Conservation (phyloP, 1,140 invertebrate species). For the Sinonovacula constricta region DNA sequence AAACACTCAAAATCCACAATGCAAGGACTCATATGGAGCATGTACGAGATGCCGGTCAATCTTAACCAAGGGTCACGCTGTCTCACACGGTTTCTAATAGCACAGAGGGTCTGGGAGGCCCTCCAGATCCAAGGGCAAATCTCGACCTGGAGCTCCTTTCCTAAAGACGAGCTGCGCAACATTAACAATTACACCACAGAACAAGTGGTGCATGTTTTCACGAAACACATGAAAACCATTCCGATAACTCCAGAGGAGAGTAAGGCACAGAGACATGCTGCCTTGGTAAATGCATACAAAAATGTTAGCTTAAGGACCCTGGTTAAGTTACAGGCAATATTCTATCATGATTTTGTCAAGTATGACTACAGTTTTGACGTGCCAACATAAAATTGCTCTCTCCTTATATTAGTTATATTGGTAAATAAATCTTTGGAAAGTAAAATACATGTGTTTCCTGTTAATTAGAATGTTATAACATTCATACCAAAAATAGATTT, state of each 20-base stretch:
- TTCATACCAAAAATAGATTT: too few species aligned
- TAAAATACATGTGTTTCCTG: too few species aligned
- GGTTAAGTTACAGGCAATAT: constrained; percentile 14
- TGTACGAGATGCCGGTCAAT: too few species aligned
- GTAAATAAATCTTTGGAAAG: too few species aligned
- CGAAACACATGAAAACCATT: background rate
- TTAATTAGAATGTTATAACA: too few species aligned
- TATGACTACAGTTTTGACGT: constrained; percentile 6
- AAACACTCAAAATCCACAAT: constrained; percentile 6
- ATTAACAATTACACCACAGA: background rate
- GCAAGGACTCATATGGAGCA: constrained; percentile 5
- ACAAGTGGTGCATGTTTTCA: background rate
- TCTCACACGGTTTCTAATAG: constrained; percentile 1
- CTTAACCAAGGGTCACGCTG: too few species aligned
- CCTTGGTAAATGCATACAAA: constrained; percentile 4
- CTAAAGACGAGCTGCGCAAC: background rate
- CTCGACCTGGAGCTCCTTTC: background rate
- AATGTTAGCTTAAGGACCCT: background rate
- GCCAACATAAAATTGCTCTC: too few species aligned
- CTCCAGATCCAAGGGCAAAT: constrained; percentile 27
- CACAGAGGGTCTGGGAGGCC: constrained; percentile 12
- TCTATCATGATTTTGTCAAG: constrained; percentile 18
- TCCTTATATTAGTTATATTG: too few species aligned
- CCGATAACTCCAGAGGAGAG: constrained; percentile 15
- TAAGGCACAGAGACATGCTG: background rate